Evolutionary conservation across 2,113 vertebrate species (phyloP).

Genomic region (Rhodinocichla rosea): DNA sequence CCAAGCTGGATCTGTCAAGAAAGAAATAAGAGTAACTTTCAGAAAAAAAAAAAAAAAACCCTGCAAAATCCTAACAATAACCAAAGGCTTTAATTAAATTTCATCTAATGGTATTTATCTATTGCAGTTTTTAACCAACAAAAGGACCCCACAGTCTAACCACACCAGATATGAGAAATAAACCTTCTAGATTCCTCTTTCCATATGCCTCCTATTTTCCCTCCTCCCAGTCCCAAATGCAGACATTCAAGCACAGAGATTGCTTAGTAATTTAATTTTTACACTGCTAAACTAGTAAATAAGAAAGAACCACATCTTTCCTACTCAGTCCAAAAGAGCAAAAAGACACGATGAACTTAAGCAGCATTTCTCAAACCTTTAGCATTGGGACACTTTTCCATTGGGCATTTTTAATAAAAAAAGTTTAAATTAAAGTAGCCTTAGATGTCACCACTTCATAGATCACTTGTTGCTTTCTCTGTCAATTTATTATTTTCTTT

Average conservation of each 20-base stretch:
- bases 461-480: not conserved
- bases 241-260: not conserved
- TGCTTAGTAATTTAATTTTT: not conserved
- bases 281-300: not conserved
- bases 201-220: not conserved
- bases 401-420: not conserved
- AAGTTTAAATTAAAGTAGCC: not conserved
- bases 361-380: not conserved
- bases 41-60: not conserved
- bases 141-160: not conserved
- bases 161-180: not conserved
- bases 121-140: not conserved
- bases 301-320: not conserved
- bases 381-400: not conserved
- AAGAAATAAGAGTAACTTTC: not conserved
- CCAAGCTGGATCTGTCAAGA: constrained; percentile 15
- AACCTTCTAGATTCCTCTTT: not conserved
- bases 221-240: not conserved
- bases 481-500: not conserved
- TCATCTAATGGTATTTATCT: not conserved
- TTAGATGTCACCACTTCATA: not conserved
- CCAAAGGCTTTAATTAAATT: not conserved
- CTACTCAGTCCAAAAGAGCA: not conserved
- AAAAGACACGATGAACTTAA: not conserved
- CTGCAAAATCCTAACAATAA: not conserved